These are phyloP conservation scores for Pristiophorus japonicus DNA, from an alignment of 2,113 vertebrate genomes.

Conservation along the genomic window DNA sequence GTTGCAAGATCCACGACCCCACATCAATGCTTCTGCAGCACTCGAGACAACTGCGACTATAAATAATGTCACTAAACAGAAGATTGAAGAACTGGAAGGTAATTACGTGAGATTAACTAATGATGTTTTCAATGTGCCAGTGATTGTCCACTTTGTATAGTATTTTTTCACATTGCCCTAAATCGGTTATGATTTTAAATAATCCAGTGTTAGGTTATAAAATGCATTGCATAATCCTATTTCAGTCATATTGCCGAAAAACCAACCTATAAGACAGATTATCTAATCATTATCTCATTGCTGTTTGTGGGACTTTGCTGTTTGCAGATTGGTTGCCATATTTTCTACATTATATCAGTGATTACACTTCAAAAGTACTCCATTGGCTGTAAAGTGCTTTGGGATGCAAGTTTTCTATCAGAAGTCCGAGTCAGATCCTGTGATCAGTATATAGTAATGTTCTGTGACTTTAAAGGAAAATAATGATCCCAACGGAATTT, in stretches of 20 bases:
- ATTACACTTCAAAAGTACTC: neutral
- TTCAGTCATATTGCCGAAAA: neutral
- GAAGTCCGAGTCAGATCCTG: neutral
- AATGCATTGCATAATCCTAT: neutral
- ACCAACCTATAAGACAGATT: neutral
- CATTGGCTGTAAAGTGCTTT: neutral
- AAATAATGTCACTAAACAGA: constrained; percentile 49
- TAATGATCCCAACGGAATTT: neutral
- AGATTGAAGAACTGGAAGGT: constrained; percentile 72
- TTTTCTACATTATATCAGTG: neutral
- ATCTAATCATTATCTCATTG: neutral
- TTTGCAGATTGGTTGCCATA: neutral
- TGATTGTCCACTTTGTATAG: neutral
- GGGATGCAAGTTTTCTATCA: neutral
- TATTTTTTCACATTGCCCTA: neutral
- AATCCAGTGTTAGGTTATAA: neutral
- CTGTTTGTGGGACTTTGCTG: neutral
- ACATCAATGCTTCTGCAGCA: constrained; percentile 34
- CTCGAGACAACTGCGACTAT: constrained; percentile 1
- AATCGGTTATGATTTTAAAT: no score
- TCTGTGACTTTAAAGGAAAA: neutral
- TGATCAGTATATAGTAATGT: neutral
- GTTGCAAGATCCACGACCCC: constrained; percentile 54
- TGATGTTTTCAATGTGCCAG: neutral
- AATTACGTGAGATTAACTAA: neutral